A percentile compares a stretch with the other conserved stretches of the same genome.
phyloP scores from a whole-genome alignment of 2,113 vertebrate genomes.

The Mobula hypostoma region DNA sequence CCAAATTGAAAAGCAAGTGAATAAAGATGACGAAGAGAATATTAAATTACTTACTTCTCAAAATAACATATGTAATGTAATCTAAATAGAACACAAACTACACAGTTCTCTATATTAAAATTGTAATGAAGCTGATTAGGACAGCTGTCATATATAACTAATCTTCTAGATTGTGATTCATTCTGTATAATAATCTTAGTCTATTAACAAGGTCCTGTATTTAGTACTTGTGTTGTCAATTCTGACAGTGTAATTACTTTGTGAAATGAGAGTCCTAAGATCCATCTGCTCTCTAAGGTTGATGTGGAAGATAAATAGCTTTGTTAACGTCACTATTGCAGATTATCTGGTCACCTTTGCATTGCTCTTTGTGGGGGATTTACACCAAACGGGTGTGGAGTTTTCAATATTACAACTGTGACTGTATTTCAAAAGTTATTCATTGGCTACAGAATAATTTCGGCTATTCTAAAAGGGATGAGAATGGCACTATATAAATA shows the following conservation, averaged over 20 bases:
- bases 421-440: too few species aligned
- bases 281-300: too few species aligned
- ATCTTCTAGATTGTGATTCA: not conserved
- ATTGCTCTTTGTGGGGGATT: too few species aligned
- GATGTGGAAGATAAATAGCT: too few species aligned
- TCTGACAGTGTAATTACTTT: not conserved
- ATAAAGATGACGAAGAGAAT: slow-evolving; percentile 6
- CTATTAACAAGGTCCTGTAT: not conserved
- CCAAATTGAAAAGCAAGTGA: slow-evolving; percentile 30
- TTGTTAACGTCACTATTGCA: not conserved
- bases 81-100: slow-evolving; percentile 25
- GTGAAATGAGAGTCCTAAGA: not conserved
- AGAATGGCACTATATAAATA: too few species aligned
- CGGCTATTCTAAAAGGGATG: too few species aligned
- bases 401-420: too few species aligned
- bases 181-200: not conserved
- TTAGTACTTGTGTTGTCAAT: not conserved
- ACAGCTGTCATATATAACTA: not conserved
- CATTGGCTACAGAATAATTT: too few species aligned
- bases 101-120: not conserved
- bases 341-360: not conserved
- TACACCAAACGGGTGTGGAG: too few species aligned
- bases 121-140: slow-evolving; percentile 18
- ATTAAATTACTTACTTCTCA: slow-evolving; percentile 16
- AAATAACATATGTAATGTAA: slow-evolving; percentile 25